These are phyloP conservation scores for Myripristis murdjan DNA, from an alignment of 2,797 vertebrate species.

Conservation along the genomic window DNA sequence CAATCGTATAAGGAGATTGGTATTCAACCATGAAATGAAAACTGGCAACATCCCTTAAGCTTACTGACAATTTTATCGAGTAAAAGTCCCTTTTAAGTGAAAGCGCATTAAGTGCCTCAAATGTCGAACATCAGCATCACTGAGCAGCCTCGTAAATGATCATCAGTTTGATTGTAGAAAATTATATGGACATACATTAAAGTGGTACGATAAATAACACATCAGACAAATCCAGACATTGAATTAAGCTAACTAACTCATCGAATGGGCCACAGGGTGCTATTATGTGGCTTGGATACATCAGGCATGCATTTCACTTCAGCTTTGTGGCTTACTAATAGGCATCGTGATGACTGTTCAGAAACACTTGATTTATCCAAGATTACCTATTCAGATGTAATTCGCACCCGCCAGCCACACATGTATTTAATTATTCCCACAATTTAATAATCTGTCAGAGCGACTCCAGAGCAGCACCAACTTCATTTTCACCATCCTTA, in stretches of 20 bases:
- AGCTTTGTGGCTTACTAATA: conserved; percentile 54
- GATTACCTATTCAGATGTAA: conserved; percentile 57
- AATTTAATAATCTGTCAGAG: conserved; percentile 51
- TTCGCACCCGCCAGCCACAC: conserved; percentile 49
- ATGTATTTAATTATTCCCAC: conserved; percentile 48
- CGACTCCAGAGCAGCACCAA: conserved; percentile 33
- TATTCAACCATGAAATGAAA: conserved; percentile 82
- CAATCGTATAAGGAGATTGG: conserved; percentile 79
- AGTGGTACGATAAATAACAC: conserved; percentile 58
- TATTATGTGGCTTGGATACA: conserved; percentile 68
- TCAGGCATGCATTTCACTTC: conserved; percentile 42
- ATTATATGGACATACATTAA: conserved; percentile 27
- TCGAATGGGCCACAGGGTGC: conserved; percentile 53
- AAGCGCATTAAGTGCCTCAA: conserved; percentile 54
- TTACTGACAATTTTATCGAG: conserved; percentile 51
- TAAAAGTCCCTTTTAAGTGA: conserved; percentile 61
- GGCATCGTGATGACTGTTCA: conserved; percentile 50
- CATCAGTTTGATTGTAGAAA: conserved; percentile 40
- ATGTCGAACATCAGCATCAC: conserved; percentile 55
- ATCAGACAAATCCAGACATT: conserved; percentile 44
- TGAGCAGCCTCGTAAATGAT: conserved; percentile 69
- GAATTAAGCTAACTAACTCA: conserved; percentile 56
- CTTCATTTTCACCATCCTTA: conserved; percentile 34
- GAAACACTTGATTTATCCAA: conserved; percentile 58
- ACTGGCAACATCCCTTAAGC: conserved; percentile 73